Conservation (phyloP, 2,113 vertebrate genomes). For the Scomber scombrus region DNA sequence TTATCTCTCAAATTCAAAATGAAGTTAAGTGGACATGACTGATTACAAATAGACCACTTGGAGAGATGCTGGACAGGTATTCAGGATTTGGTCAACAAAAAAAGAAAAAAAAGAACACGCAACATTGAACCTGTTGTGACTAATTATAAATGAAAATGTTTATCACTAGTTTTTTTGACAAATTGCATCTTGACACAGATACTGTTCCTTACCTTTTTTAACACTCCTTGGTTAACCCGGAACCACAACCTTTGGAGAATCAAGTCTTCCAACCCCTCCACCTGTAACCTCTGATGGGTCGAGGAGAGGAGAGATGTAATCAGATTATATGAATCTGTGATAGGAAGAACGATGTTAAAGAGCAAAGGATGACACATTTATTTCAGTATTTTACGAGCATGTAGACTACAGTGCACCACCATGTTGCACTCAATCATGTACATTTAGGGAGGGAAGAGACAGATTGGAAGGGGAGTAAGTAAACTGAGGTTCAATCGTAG, state of each 20-base stretch:
- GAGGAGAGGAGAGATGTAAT: not conserved
- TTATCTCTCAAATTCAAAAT: too few species aligned
- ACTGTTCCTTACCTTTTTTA: conserved; percentile 74
- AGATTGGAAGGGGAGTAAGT: too few species aligned
- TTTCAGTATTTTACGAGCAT: not conserved
- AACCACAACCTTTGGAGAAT: conserved; percentile 90
- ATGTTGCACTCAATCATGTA: too few species aligned
- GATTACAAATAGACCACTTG: too few species aligned
- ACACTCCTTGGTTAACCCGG: conserved; percentile 82
- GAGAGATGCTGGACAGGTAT: too few species aligned
- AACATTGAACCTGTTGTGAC: too few species aligned
- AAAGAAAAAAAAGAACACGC: too few species aligned
- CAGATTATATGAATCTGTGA: too few species aligned
- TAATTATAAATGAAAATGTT: too few species aligned
- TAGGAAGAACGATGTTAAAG: not conserved
- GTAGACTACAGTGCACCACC: not conserved
- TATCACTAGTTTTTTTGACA: not conserved
- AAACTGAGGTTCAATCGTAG: not conserved
- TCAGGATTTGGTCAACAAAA: too few species aligned
- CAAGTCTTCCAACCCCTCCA: conserved; percentile 67
- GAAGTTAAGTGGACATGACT: too few species aligned
- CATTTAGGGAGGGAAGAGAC: not conserved
- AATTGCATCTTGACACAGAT: too few species aligned
- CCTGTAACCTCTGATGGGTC: conserved; percentile 74
- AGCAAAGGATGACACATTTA: not conserved